Percentiles rank a stretch among this genome's conserved stretches.
These are phyloP conservation scores for Tryphoninae sp. DNA, from an alignment of 2,888 invertebrate genomes.

Conservation along the genomic window DNA sequence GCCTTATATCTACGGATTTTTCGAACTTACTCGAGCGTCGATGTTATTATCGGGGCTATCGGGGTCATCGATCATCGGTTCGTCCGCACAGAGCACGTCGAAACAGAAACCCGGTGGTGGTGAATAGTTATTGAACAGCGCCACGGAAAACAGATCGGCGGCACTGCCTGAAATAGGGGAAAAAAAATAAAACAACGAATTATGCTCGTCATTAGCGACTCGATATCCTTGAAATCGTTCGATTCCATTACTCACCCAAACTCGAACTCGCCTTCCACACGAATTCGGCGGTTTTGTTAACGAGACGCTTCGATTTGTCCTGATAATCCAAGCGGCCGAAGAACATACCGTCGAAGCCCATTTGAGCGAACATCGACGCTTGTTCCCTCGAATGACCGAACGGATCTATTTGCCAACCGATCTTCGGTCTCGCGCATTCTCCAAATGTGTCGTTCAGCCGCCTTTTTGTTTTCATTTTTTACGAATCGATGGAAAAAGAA, in stretches of 20 bases:
- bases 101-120: conserved; percentile 97
- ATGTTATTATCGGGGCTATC: conserved; percentile 93
- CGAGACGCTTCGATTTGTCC: conserved; percentile 87
- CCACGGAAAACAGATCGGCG: conserved; percentile 91
- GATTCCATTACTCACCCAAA: conserved; percentile 83
- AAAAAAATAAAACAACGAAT: not conserved
- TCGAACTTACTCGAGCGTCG: conserved; percentile 84
- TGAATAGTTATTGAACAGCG: conserved; percentile 90
- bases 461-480: conserved; percentile 66
- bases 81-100: conserved; percentile 92
- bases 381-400: conserved; percentile 94
- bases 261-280: conserved; percentile 90
- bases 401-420: conserved; percentile 93
- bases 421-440: conserved; percentile 87
- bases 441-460: conserved; percentile 87
- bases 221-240: not conserved
- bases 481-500: too few relatives aligned
- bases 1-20: conserved; percentile 3
- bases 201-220: too few relatives aligned
- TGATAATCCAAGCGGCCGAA: conserved; percentile 94
- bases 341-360: conserved; percentile 95
- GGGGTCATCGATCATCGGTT: conserved; percentile 93
- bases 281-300: conserved; percentile 88
- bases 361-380: conserved; percentile 89
- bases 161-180: conserved; percentile 82